Base-by-base conservation (phyloP, 2,888 invertebrate genomes). In the Tuberolachnus salignus region DNA sequence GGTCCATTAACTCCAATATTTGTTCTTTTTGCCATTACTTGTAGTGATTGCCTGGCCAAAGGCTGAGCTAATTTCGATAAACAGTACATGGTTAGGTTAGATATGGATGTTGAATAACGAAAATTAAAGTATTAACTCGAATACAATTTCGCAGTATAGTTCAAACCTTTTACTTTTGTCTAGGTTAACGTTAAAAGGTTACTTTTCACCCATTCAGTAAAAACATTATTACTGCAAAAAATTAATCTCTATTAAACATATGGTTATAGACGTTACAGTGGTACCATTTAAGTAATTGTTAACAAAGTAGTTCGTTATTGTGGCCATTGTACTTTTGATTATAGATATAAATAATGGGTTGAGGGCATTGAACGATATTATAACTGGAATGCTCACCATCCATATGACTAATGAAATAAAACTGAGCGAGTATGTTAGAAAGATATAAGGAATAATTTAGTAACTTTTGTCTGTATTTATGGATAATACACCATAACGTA, bases 1-100 rank as follows among this genome's bases (percentile, higher is more conserved):
- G 75, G 75, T 49, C 66, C 75, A 14, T 34, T 59, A 9, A 75
- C 57, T n/a, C 46, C 34, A 16, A 75, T 16, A 49, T 75, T 75
- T 34, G 75, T 67, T 34, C 75, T 67, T 19, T 75, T 75, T 19
- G 75, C 26, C n/a, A 75, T 67, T 19, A 75, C 57, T 75, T 75
- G 75, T 0, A 75, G 26, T 4, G 75, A 66, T 34, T 75, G 75
- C 21, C 26, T 75, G 11, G 75, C 57, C 57, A 75, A 67, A 26
- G 75, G 75, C 57, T 75, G 67, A 6, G 49, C 75, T 19, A 75
- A 59, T 49, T 75, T 75, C 8, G 67, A 57, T 49, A 75, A 59
- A 6, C 67, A 57, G 16, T 19, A 75, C 75, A 75, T 75, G 10
- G 10, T 75, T 42, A 11, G 8, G 11, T 9, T 14, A 23, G 3